phyloP scores from a whole-genome alignment of 1,140 invertebrate species.

The Eueides isabella region DNA sequence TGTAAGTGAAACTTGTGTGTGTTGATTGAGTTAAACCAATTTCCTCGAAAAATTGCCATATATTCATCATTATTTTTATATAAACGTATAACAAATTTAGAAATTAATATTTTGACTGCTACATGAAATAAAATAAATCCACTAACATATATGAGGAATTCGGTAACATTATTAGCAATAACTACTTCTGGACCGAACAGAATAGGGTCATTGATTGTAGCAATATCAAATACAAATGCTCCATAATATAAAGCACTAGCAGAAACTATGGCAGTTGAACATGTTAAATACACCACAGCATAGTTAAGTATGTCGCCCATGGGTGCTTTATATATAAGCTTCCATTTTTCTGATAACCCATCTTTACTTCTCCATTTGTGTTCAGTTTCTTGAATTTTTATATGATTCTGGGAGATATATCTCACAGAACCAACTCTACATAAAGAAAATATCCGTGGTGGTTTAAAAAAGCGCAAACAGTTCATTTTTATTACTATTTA shows the following conservation, averaged over 20 bases:
- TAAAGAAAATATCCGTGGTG: slow-evolving; percentile 26
- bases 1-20: slow-evolving; percentile 69
- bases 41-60: slow-evolving; percentile 67
- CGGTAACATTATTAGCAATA: slow-evolving; percentile 63
- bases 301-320: slow-evolving; percentile 64
- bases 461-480: slow-evolving; percentile 50
- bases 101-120: slow-evolving; percentile 62
- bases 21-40: slow-evolving; percentile 58
- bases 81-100: slow-evolving; percentile 68
- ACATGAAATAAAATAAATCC: slow-evolving; percentile 64
- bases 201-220: slow-evolving; percentile 59
- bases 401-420: slow-evolving; percentile 57
- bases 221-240: slow-evolving; percentile 54
- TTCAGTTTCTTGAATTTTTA: slow-evolving; percentile 66
- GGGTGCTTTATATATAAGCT: slow-evolving; percentile 74
- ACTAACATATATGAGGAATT: slow-evolving; percentile 64
- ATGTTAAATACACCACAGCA: slow-evolving; percentile 59
- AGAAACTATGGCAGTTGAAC: slow-evolving; percentile 55
- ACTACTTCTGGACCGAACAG: slow-evolving; percentile 63
- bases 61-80: slow-evolving; percentile 73
- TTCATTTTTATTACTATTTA: slow-evolving; percentile 45
- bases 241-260: slow-evolving; percentile 57
- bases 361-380: slow-evolving; percentile 62
- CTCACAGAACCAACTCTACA: slow-evolving; percentile 47
- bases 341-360: slow-evolving; percentile 58